Evolutionary conservation across 2,888 invertebrate species (phyloP), one percentile per base, ranked within the genome.

Genomic region (Petrolisthes manimaculis): DNA sequence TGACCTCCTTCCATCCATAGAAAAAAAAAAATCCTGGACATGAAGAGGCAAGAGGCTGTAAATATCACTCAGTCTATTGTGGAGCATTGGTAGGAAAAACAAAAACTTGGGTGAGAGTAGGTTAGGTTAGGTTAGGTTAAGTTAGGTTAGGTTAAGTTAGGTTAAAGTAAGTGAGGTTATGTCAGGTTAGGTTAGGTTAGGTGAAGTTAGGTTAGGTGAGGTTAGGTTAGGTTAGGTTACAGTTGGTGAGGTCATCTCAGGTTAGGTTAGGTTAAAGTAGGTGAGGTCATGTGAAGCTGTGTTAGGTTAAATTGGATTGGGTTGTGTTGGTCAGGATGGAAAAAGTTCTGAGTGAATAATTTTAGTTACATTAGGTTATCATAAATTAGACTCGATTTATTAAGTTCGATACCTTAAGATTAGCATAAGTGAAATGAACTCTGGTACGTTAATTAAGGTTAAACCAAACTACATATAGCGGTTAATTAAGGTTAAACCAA

Each of bases 121-220:
- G 67, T 67, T 67, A 67, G 67, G 67, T 67, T 67, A 67, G 67
- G 67, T 67, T 67, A 67, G 67, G 67, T 67, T 67, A 71, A 24
- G 71, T 71, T 14, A 71, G 71, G 71, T 71, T 14, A 71, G 71
- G 71, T 71, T 14, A 71, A 24, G 71, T 14, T 14, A 71, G 77
- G 77, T 77, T 77, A 67, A n/a, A n/a, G n/a, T n/a, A n/a, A n/a
- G n/a, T n/a, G n/a, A n/a, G n/a, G n/a, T n/a, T n/a, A n/a, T n/a
- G n/a, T n/a, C n/a, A n/a, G n/a, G n/a, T n/a, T n/a, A n/a, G n/a
- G n/a, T n/a, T n/a, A n/a, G n/a, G n/a, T n/a, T n/a, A n/a, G n/a
- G n/a, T n/a, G n/a, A n/a, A n/a, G n/a, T n/a, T n/a, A n/a, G n/a
- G n/a, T n/a, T n/a, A n/a, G n/a, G 67, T 67, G 2, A 67, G 67